Conservation (phyloP, 2,888 invertebrate genomes). For the Tetropium fuscum region DNA sequence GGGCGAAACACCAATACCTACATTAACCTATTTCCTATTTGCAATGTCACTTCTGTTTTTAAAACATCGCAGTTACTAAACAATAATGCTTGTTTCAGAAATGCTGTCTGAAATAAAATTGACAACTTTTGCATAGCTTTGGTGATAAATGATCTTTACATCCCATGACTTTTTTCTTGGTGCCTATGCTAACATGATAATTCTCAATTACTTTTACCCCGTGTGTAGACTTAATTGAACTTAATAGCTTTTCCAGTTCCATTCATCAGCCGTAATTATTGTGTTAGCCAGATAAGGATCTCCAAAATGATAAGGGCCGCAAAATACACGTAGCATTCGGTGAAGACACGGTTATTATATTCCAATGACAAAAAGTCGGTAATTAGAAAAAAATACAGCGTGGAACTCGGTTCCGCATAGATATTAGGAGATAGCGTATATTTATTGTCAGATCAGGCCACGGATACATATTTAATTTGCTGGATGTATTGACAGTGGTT, state of each 20-base stretch:
- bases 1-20: too few species aligned
- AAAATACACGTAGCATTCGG: slow-evolving; percentile 41
- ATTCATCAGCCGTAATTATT: slow-evolving; percentile 21
- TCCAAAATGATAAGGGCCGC: slow-evolving; percentile 16
- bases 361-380: slow-evolving; percentile 47
- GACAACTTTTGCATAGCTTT: too few species aligned
- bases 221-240: neutral
- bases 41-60: too few species aligned
- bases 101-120: too few species aligned
- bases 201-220: neutral
- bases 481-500: slow-evolving; percentile 55
- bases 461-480: slow-evolving; percentile 60
- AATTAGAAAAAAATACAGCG: slow-evolving; percentile 53
- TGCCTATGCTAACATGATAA: too few species aligned
- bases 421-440: slow-evolving; percentile 53
- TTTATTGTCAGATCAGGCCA: slow-evolving; percentile 53
- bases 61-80: too few species aligned
- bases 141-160: too few species aligned
- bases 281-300: slow-evolving; percentile 20
- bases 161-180: too few species aligned
- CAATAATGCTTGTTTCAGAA: too few species aligned
- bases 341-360: slow-evolving; percentile 44
- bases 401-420: slow-evolving; percentile 51
- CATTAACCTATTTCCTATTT: too few species aligned
- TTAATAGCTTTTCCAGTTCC: slow-evolving; percentile 9